Conservation (phyloP, 2,888 invertebrate genomes). For the Caenorhabditis sinica region DNA sequence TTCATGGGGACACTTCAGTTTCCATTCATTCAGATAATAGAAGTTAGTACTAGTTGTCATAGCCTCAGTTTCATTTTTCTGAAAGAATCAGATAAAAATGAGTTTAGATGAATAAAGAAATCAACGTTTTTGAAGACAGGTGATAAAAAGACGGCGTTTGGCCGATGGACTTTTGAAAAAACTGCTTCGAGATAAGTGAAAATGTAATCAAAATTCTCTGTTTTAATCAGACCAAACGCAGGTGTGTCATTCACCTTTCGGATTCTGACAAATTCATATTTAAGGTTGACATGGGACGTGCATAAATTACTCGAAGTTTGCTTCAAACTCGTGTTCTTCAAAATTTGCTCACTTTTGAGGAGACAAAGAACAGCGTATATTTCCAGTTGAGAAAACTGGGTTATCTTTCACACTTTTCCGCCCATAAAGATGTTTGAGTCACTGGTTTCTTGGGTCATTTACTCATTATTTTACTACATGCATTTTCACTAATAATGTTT, state of each 20-base stretch:
- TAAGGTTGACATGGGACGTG: no score
- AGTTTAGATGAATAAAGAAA: not conserved
- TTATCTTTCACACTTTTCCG: slow-evolving; percentile 6
- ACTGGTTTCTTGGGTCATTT: not conserved
- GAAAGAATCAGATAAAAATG: not conserved
- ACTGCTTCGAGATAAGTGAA: not conserved
- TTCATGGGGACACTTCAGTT: slow-evolving; percentile 26
- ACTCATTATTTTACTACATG: slow-evolving; percentile 1
- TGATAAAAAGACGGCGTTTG: slow-evolving; percentile 3
- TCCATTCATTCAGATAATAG: slow-evolving; percentile 42
- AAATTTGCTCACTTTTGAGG: not conserved
- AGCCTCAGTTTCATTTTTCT: slow-evolving; percentile 4
- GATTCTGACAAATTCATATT: not conserved
- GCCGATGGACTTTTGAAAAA: slow-evolving; percentile 7
- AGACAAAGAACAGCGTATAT: not conserved
- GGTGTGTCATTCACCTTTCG: slow-evolving; percentile 2
- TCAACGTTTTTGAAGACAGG: slow-evolving; percentile 1
- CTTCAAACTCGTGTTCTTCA: not conserved
- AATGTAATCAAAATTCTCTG: slow-evolving; percentile 6
- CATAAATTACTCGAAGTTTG: not conserved
- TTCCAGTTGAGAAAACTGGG: slow-evolving; percentile 21
- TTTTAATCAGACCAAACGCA: slow-evolving; percentile 14
- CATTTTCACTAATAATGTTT: not conserved
- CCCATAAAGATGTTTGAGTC: slow-evolving; percentile 9
- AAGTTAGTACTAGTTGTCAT: slow-evolving; percentile 25